Evolutionary conservation across 2,797 vertebrate species (phyloP), one percentile per base, ranked within the genome.

Genomic region (Jordanella pulchra): DNA sequence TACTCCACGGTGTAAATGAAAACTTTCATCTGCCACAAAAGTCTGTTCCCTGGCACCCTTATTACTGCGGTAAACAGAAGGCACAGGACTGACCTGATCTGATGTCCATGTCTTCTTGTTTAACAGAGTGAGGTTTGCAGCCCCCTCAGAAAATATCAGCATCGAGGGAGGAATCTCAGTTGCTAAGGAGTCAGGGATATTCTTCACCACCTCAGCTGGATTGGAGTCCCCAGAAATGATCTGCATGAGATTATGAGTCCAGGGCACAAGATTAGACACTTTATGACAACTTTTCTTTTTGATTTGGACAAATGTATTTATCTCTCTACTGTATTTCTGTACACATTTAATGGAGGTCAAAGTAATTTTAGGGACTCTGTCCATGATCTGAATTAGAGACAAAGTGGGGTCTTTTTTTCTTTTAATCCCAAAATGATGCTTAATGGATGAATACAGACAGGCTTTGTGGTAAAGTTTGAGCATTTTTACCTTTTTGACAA

Each of bases 181-280:
- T 32, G 86, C 92, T 81, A 94, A 50, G 4, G 48, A 56, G 81
- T 91, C 80, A 0, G 93, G 93, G 32, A 94, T 86, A 56, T 93
- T 90, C 58, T 48, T 1, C 25, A 92, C 21, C 60, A 90, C 67
- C 21, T 56, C 60, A 7, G 66, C 69, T 53, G 86, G 73, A 70
- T 47, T 81, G 68, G 73, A 11, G 69, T 90, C 68, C 56, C 86
- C 15, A 66, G 88, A 80, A 63, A 92, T 83, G 0, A 94, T 87
- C 93, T 94, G 11, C 17, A 48, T 47, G 1, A 28, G 44, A 30
- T 12, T 10, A 23, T 12, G 2, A 39, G 35, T 39, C 35, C 35
- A 39, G 9, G 5, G 35, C 35, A 39, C 9, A 4, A 39, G 35
- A 39, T 39, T 7, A 7, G 35, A 7, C 5, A 39, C 5, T 39